A percentile compares a stretch with the other conserved stretches of the same genome.
phyloP scores from a whole-genome alignment of 2,113 vertebrate genomes.

The Rhegmatorhina hoffmannsi region DNA sequence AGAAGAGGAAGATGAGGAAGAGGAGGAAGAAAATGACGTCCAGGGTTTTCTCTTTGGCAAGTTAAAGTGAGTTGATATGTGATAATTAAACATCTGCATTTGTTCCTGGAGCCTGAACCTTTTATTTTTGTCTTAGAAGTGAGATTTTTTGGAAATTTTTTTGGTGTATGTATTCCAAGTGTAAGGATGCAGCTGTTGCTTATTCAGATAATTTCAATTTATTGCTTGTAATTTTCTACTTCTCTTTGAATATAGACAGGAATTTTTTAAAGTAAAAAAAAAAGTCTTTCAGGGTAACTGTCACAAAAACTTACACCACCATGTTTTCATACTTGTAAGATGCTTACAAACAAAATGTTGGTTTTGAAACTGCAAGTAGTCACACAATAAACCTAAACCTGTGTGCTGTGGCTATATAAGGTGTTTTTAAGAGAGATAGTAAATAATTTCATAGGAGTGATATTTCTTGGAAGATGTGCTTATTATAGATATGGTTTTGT shows the following conservation, averaged over 20 bases:
- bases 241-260: too few species aligned
- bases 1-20: slow-evolving; percentile 73
- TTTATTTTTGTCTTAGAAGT: not conserved
- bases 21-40: slow-evolving; percentile 75
- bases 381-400: not conserved
- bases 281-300: not conserved
- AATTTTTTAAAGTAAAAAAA: not conserved
- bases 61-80: slow-evolving; percentile 83
- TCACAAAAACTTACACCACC: not conserved
- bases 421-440: not conserved
- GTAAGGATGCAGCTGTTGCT: too few species aligned
- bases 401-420: not conserved
- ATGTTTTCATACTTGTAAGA: not conserved
- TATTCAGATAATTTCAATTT: too few species aligned
- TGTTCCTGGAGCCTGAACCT: not conserved
- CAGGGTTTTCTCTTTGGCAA: slow-evolving; percentile 93
- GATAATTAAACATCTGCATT: not conserved
- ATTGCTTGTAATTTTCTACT: too few species aligned
- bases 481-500: not conserved
- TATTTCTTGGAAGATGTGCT: not conserved
- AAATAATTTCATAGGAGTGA: not conserved
- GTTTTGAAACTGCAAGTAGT: not conserved
- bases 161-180: too few species aligned
- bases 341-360: not conserved
- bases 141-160: not conserved